Evolutionary conservation across 64 coral and sea anemone species (phyloP).

Genomic region (Porites australiensis): DNA sequence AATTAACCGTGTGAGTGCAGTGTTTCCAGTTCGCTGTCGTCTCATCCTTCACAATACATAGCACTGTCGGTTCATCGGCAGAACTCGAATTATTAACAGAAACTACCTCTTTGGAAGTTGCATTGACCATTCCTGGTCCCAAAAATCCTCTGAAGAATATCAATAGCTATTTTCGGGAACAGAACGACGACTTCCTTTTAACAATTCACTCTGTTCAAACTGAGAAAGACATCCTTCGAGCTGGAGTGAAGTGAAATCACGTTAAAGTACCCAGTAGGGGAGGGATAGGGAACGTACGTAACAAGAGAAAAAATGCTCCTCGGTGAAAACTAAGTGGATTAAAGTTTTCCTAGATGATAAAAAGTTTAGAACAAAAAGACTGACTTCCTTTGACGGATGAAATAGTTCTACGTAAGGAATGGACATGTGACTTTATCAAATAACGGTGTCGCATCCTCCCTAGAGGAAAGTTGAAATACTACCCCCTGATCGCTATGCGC

Average conservation of each 20-base stretch:
- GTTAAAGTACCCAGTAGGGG: not conserved
- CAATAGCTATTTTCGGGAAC: not conserved
- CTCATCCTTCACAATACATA: slow-evolving; percentile 75
- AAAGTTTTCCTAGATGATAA: not conserved
- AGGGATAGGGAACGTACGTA: not conserved
- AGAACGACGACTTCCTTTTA: slow-evolving; percentile 3
- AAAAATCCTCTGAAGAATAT: slow-evolving; percentile 10
- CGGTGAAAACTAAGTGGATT: not conserved
- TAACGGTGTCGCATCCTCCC: not conserved
- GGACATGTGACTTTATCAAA: not conserved
- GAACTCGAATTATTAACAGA: slow-evolving; percentile 28
- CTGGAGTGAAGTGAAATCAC: not conserved
- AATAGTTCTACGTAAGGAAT: not conserved
- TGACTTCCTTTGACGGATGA: not conserved
- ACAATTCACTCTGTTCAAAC: not conserved
- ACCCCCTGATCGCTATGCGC: not conserved
- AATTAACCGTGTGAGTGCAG: slow-evolving; percentile 52
- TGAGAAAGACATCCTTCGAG: not conserved
- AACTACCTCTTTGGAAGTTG: slow-evolving; percentile 52
- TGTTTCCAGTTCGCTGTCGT: slow-evolving; percentile 46
- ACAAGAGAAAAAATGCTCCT: not conserved
- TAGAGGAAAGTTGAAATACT: not conserved
- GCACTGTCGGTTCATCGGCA: slow-evolving; percentile 47
- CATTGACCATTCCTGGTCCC: slow-evolving; percentile 74
- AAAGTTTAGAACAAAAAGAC: not conserved